phyloP scores from a whole-genome alignment of 1,140 invertebrate species.

The Bicyclus anynana region DNA sequence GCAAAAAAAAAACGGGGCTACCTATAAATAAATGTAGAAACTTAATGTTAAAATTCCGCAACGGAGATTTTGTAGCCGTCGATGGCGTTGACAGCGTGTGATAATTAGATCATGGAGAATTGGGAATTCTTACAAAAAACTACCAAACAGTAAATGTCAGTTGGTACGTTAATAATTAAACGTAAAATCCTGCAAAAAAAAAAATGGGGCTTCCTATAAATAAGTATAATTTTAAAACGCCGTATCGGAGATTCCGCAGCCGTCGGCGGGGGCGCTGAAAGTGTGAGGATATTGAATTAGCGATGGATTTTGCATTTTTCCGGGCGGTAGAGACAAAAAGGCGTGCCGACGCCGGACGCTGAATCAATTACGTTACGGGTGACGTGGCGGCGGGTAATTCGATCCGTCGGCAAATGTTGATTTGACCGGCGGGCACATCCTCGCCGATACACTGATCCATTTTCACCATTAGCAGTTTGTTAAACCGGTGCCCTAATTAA shows the following conservation, averaged over 20 bases:
- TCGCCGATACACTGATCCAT: slow-evolving; percentile 21
- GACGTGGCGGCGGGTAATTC: slow-evolving; percentile 54
- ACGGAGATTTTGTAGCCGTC: too few relatives aligned
- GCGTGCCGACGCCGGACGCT: slow-evolving; percentile 47
- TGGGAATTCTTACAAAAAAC: too few relatives aligned
- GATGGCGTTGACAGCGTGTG: too few relatives aligned
- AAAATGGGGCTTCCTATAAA: too few relatives aligned
- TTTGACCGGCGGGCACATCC: slow-evolving; percentile 52
- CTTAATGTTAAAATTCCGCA: too few relatives aligned
- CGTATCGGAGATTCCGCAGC: not conserved
- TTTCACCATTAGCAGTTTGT: slow-evolving; percentile 25
- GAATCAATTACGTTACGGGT: slow-evolving; percentile 67
- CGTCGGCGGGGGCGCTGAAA: slow-evolving; percentile 17
- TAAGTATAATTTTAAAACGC: not conserved
- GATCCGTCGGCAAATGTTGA: slow-evolving; percentile 70
- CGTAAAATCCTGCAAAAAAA: too few relatives aligned
- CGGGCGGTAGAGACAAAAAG: slow-evolving; percentile 49
- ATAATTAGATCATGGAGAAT: too few relatives aligned
- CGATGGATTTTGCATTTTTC: slow-evolving; percentile 61
- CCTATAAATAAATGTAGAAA: too few relatives aligned
- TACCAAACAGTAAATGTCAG: too few relatives aligned
- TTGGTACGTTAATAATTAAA: too few relatives aligned
- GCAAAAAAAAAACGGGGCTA: too few relatives aligned
- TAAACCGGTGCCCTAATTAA: slow-evolving; percentile 31
- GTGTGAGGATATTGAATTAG: slow-evolving; percentile 62